A percentile compares a stretch with the other conserved stretches of the same genome.
phyloP scores from a whole-genome alignment of 2,113 vertebrate species.

The Oncorhynchus clarkii region DNA sequence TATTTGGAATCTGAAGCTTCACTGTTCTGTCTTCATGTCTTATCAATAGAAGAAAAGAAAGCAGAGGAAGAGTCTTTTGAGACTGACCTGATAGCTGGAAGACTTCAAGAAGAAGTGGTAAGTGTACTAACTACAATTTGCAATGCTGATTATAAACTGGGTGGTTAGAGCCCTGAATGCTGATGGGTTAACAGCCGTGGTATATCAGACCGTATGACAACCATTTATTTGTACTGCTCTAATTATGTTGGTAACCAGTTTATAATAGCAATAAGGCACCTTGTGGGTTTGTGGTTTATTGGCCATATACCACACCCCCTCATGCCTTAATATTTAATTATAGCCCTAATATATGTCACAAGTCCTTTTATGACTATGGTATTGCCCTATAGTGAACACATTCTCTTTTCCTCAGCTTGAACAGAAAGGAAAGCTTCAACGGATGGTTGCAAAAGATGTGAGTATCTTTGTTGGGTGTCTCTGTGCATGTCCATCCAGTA shows the following conservation, averaged over 20 bases:
- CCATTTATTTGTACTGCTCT: too few species aligned
- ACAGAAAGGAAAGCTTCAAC: constrained; percentile 89
- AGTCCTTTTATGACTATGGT: background rate
- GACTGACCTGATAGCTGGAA: constrained; percentile 79
- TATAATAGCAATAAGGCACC: too few species aligned
- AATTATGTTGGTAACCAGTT: too few species aligned
- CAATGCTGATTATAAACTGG: too few species aligned
- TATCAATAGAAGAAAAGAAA: constrained; percentile 78
- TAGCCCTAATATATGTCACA: background rate
- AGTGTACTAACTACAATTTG: constrained; percentile 35
- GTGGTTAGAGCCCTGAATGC: too few species aligned
- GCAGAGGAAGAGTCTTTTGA: constrained; percentile 77
- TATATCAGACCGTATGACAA: too few species aligned
- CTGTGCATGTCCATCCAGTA: background rate
- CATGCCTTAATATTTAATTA: background rate
- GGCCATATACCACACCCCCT: too few species aligned
- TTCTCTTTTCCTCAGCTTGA: constrained; percentile 77
- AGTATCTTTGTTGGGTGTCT: constrained; percentile 47
- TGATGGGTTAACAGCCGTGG: too few species aligned
- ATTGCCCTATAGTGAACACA: background rate
- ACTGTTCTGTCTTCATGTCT: background rate
- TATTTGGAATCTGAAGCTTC: background rate
- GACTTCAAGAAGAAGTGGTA: constrained; percentile 92
- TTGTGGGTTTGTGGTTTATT: too few species aligned
- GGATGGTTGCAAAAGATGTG: constrained; percentile 86